Evolutionary conservation across 2,113 vertebrate genomes (phyloP), one percentile per base, ranked within the genome.

Genomic region (Pseudopipra pipra): DNA sequence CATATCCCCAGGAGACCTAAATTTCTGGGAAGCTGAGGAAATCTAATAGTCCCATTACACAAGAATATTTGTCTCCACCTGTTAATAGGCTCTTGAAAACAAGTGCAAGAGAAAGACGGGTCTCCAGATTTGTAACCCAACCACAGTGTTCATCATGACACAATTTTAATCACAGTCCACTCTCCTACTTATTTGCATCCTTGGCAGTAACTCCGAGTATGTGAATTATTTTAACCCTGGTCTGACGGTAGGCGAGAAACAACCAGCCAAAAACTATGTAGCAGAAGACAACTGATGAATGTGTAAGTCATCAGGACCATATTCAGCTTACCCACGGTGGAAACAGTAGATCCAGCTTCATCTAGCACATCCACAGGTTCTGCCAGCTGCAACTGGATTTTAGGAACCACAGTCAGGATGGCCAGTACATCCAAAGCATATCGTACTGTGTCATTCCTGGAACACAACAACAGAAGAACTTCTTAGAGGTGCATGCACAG

Each of bases 321-420:
- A 55, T 55, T 81, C 84, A 95, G 96, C 99, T 95, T 98, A 99
- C 99, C 99, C 92, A 99, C 99, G 85, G 99, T 99, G 59, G 99
- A 99, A 94, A 99, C 98, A 12, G 98, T 98, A 30, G 99, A 99
- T 51, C 99, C 99, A 35, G 98, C 98, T 92, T 99, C 99, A 94
- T 99, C 99, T 46, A 99, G 96, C 73, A 99, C 99, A 87, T 99
- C 98, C 56, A 99, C 99, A 70, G 99, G 98, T 85, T 99, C 99
- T 68, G 99, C 98, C 98, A 99, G 95, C 89, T 99, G 97, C 62
- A 99, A 97, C 97, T 99, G 99, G 56, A 99, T 99, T 98, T 99
- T 99, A 79, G 99, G 99, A 85, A 99, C 99, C 72, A 99, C 99
- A 19, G 99, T 99, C 85, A 99, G 98, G 93, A 99, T 99, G 74